Evolutionary conservation across 1,140 invertebrate genomes (phyloP).

Genomic region (Aleiodes sp.): DNA sequence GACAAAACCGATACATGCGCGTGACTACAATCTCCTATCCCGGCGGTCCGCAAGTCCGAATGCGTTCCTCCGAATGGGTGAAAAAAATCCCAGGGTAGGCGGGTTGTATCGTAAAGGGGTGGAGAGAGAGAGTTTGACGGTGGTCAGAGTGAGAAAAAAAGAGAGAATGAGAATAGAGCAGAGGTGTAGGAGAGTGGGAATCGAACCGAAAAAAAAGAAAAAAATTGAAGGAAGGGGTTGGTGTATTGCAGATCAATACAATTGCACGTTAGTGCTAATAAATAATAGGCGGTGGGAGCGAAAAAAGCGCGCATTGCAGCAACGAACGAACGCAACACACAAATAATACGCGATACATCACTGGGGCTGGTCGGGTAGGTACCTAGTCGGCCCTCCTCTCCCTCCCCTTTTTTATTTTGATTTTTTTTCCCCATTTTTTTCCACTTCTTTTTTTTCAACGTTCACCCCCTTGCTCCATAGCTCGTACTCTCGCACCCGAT

Average conservation of each 20-base stretch:
- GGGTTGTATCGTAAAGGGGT: slow-evolving; percentile 44
- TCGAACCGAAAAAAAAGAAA: slow-evolving; percentile 5
- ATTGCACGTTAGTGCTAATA: slow-evolving; percentile 69
- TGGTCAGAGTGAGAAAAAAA: background rate
- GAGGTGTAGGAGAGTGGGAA: slow-evolving; percentile 17
- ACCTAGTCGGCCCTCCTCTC: slow-evolving; percentile 46
- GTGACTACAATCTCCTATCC: slow-evolving; percentile 41
- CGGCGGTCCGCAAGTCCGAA: slow-evolving; percentile 57
- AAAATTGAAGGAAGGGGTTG: slow-evolving; percentile 50
- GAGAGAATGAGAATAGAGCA: slow-evolving; percentile 33
- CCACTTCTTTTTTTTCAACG: slow-evolving; percentile 8
- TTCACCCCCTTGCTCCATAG: slow-evolving; percentile 40
- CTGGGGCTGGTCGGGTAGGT: slow-evolving; percentile 54
- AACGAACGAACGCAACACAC: slow-evolving; percentile 66
- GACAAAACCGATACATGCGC: slow-evolving; percentile 42
- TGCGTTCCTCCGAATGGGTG: slow-evolving; percentile 64
- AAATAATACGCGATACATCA: slow-evolving; percentile 68
- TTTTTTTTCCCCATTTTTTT: slow-evolving; percentile 20
- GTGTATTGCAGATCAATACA: slow-evolving; percentile 68
- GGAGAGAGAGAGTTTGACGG: slow-evolving; percentile 24
- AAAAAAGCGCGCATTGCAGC: slow-evolving; percentile 67
- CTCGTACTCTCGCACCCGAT: slow-evolving; percentile 47
- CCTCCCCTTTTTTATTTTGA: slow-evolving; percentile 32
- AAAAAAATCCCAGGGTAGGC: slow-evolving; percentile 62
- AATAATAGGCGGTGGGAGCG: slow-evolving; percentile 67